These are phyloP conservation scores for Pogonomyrmex barbatus DNA, from an alignment of 1,140 invertebrate genomes.

Conservation along the genomic window DNA sequence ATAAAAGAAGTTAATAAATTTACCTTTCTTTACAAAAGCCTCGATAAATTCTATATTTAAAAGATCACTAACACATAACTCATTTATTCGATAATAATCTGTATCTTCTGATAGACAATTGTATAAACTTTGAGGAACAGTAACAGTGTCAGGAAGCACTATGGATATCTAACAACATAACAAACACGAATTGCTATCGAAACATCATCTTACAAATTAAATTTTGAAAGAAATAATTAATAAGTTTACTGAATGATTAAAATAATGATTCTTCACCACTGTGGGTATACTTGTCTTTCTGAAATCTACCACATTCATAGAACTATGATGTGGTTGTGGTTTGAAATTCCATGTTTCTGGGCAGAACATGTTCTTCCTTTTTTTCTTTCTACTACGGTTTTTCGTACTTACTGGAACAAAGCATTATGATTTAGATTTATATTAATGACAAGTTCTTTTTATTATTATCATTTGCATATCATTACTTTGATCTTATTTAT, in stretches of 20 bases:
- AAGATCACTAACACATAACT: constrained; percentile 83
- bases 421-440: too few relatives aligned
- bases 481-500: background rate
- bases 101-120: constrained; percentile 84
- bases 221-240: constrained; percentile 63
- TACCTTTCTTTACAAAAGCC: constrained; percentile 86
- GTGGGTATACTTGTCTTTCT: constrained; percentile 68
- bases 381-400: background rate
- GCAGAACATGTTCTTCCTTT: constrained; percentile 83
- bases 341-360: constrained; percentile 87
- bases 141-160: constrained; percentile 85
- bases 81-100: constrained; percentile 87
- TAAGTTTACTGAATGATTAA: constrained; percentile 86
- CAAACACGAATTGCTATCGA: constrained; percentile 76
- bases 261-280: constrained; percentile 83
- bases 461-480: too few relatives aligned
- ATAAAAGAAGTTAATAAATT: constrained; percentile 31
- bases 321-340: constrained; percentile 81
- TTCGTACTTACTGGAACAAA: too few relatives aligned
- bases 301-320: constrained; percentile 73
- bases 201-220: constrained; percentile 76
- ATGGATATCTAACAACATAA: constrained; percentile 86
- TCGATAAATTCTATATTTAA: constrained; percentile 86
- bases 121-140: constrained; percentile 81
- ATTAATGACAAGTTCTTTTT: too few relatives aligned